Evolutionary conservation across 2,888 invertebrate species (phyloP), one percentile per base, ranked within the genome.

Genomic region (Zootermopsis nevadensis): DNA sequence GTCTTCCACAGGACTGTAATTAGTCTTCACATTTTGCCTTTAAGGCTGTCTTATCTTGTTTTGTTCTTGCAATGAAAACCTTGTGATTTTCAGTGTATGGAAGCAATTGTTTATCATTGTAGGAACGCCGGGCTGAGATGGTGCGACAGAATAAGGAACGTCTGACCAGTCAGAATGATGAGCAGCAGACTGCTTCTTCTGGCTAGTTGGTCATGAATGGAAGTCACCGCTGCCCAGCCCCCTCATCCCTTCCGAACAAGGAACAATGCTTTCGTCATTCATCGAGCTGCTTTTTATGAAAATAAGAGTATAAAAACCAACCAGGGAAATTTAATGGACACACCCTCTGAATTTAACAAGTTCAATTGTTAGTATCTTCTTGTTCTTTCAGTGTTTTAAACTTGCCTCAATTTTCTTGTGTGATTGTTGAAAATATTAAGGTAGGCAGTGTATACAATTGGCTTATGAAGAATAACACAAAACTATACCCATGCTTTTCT

Each of bases 111-210:
- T 7, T n/a, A 82, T 81, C 81, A 0, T 33, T 69, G 33, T 91
- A 98, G 98, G 97, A 97, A 91, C 95, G 95, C 88, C 96, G 96
- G 89, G 97, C 97, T 80, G 97, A 97, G 90, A 90, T 95, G 87
- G 97, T 98, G 87, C 95, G 97, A 88, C 96, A 96, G 92, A 98
- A 97, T 91, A 97, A 97, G 91, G 94, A 93, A 88, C 93, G 93
- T 85, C 91, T 91, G 85, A 91, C 91, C 89, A 91, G 85, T 53
- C 87, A 88, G 84, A 86, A 86, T 30, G 88, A 87, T 66, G 87
- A 88, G 79, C 87, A 89, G 82, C 91, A 91, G 87, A 91, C 93
- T 87, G 93, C 94, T 88, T 92, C 93, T 87, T 94, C 95, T 88
- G 94, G 93, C 89, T 94, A 93, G 89, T 85, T 85, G 72, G 38